Evolutionary conservation across 1,140 invertebrate species (phyloP), one percentile per base, ranked within the genome.

Genomic region (Anastrepha obliqua): DNA sequence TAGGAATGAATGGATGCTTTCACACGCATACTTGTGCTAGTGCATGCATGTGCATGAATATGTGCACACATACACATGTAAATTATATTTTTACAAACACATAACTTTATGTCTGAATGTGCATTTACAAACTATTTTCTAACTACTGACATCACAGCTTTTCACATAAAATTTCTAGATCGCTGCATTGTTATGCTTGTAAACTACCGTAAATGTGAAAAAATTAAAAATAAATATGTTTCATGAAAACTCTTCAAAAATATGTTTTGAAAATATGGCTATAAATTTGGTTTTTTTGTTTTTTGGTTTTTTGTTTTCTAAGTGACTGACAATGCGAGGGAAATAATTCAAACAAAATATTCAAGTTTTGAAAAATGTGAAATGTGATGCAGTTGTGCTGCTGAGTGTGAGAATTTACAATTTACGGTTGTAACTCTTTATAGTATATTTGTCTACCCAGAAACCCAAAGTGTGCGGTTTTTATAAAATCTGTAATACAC

Each of bases 231-330:
- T 62, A 62, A 62, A 62, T 17, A 62, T 62, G n/a, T 62, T 29
- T 55, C 74, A 81, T 51, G 20, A n/a, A 81, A 81, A 51, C 74
- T 55, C 74, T 55, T 55, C n/a, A 81, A 74, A 74, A 74, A 74
- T 74, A 74, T 74, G 70, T 74, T 74, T 74, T 17, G 6, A 74
- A 51, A 81, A 81, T 81, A 81, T 81, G n/a, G n/a, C 74, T 81
- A 81, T 81, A 81, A 81, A 58, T 81, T 81, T 55, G 3, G 7
- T 81, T 81, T 4, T 15, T 58, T 29, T 47, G 17, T n/a, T 15
- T 29, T 29, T 29, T 29, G 29, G 29, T 29, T 29, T 29, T 29
- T 29, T 29, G 47, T 51, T 74, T 51, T 6, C 44, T 3, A 47
- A 47, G 44, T 13, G 39, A 4, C 9, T 47, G 11, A 11, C 42